Base-by-base conservation (phyloP, 1,140 invertebrate genomes). In the Aphaenogaster ashmeadi region DNA sequence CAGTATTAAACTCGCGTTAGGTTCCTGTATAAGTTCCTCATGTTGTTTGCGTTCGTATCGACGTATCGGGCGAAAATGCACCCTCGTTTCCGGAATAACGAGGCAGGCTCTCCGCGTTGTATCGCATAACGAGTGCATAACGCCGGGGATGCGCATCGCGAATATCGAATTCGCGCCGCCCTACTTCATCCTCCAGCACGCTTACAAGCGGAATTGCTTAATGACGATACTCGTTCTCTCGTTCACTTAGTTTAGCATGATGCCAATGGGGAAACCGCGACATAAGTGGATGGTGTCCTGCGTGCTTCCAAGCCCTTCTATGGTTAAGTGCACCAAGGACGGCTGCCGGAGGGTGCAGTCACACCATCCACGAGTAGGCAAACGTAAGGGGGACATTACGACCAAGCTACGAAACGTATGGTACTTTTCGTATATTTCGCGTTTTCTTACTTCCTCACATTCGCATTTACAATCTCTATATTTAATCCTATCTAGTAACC, bases 231-330 rank as follows among this genome's bases (percentile, higher is more conserved):
- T 91, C 91, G 62, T 92, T 87, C 90, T 89, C 90, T 89, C 90
- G 90, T 92, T 91, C 91, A 91, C 88, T 92, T 91, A 91, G 90
- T 92, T 92, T 91, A 88, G 90, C 88, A 90, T 88, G 88, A 91
- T 91, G 90, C 90, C 91, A 90, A 91, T 91, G 90, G 90, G 88
- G 90, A 91, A 91, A 92, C 91, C 90, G 83, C 90, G 88, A 92
- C 88, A 91, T 88, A 91, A 91, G 91, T 90, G 88, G 90, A 91
- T 92, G 88, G 90, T 92, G 91, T 91, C 91, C 90, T 84, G 88
- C 85, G 85, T 86, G 88, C 77, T 89, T 87, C 85, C 88, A 80
- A 89, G 88, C 90, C 87, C 90, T 91, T 81, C 84, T 86, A 91
- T 66, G 77, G 88, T 89, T 89, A 91, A 91, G 90, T 91, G 90